Evolutionary conservation across 2,888 invertebrate genomes (phyloP).

Genomic region (Tiliacea citrago): DNA sequence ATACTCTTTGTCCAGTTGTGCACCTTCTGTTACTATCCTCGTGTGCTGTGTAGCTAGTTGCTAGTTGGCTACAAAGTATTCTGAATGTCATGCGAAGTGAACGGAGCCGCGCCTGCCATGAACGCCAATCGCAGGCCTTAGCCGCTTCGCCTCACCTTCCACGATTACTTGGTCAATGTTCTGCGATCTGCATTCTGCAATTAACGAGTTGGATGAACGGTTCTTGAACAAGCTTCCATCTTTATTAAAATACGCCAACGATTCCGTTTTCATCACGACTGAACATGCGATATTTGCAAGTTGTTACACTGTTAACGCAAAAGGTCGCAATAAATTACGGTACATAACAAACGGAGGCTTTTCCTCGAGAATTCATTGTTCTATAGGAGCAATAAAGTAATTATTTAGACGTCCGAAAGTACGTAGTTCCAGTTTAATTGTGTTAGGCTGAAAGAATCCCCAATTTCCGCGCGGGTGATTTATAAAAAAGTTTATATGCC

Average conservation of each 20-base stretch:
- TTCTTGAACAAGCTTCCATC: constrained; percentile 33
- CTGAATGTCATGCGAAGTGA: constrained; percentile 69
- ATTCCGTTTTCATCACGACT: constrained; percentile 26
- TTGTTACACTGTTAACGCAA: constrained; percentile 13
- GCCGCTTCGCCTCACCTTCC: constrained; percentile 48
- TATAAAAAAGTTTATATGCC: constrained; percentile 48
- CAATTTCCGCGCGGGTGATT: constrained; percentile 34
- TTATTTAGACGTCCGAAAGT: constrained; percentile 28
- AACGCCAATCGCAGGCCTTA: constrained; percentile 68
- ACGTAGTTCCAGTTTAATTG: constrained; percentile 23
- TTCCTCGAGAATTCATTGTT: constrained; percentile 48
- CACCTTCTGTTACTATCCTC: constrained; percentile 26
- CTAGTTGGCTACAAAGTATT: constrained; percentile 33
- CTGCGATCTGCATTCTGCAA: constrained; percentile 61
- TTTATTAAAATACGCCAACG: constrained; percentile 30
- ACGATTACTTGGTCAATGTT: constrained; percentile 65
- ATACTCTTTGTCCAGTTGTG: constrained; percentile 1
- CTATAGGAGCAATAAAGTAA: constrained; percentile 39
- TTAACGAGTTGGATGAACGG: constrained; percentile 51
- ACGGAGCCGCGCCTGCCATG: constrained; percentile 74
- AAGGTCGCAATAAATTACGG: constrained; percentile 46
- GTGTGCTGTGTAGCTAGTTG: constrained; percentile 3
- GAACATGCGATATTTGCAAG: constrained; percentile 32
- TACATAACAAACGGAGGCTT: constrained; percentile 21
- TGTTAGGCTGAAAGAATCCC: constrained; percentile 21